Conservation (phyloP, 2,888 invertebrate species). For the Calliphora vomitoria region DNA sequence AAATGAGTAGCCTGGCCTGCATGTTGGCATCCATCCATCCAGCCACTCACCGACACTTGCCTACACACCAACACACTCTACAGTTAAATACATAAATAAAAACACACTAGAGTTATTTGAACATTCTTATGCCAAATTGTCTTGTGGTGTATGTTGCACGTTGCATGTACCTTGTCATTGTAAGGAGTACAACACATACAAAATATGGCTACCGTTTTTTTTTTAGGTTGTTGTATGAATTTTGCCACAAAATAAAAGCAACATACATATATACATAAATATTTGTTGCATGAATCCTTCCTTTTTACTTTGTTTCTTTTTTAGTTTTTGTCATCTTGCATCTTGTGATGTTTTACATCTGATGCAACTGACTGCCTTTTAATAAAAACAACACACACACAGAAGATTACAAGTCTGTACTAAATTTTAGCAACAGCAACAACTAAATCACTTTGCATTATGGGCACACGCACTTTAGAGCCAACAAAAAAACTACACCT, state of each 20-base stretch:
- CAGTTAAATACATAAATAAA: not conserved
- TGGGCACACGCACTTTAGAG: constrained; percentile 22
- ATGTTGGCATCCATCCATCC: constrained; percentile 67
- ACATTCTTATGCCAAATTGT: constrained; percentile 27
- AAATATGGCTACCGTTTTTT: constrained; percentile 65
- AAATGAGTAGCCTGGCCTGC: constrained; percentile 58
- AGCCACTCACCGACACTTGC: constrained; percentile 36
- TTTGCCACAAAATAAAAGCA: constrained; percentile 25
- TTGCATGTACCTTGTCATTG: constrained; percentile 43
- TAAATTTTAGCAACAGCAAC: constrained; percentile 25
- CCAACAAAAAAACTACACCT: constrained; percentile 14
- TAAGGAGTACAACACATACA: constrained; percentile 26
- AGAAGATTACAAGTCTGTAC: constrained; percentile 13
- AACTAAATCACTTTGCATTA: constrained; percentile 5
- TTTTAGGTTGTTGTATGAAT: not conserved
- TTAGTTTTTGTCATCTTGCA: constrained; percentile 22
- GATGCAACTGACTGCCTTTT: constrained; percentile 36
- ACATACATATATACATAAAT: constrained; percentile 34
- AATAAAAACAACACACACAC: constrained; percentile 7
- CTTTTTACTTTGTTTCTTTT: constrained; percentile 25
- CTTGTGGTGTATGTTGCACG: not conserved
- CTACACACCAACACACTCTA: not conserved
- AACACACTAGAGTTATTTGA: not conserved
- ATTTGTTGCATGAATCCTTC: constrained; percentile 72
- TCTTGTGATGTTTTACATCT: constrained; percentile 58